phyloP scores from a whole-genome alignment of 2,797 vertebrate species.

The Hapalemur alaotrensis region DNA sequence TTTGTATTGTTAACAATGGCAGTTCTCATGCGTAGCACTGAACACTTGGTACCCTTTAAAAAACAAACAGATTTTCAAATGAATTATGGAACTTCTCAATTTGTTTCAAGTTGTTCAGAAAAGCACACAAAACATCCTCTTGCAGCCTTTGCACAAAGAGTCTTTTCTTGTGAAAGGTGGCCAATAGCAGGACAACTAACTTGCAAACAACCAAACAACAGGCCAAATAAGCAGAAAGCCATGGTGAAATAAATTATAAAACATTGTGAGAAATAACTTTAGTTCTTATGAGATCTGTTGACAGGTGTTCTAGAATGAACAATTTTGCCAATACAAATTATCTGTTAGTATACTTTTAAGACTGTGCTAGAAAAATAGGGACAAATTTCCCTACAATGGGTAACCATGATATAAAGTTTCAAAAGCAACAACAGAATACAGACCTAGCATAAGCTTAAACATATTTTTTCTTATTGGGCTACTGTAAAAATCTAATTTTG shows the following conservation, averaged over 20 bases:
- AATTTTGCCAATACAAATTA: background rate
- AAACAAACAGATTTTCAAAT: background rate
- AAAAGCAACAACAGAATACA: background rate
- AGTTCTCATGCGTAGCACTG: background rate
- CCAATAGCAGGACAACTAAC: background rate
- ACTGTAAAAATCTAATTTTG: background rate
- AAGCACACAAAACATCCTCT: background rate
- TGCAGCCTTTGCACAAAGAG: constrained; percentile 1
- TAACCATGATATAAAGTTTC: background rate
- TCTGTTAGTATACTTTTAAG: background rate
- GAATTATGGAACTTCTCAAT: background rate
- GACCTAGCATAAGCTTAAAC: background rate
- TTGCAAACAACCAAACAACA: background rate
- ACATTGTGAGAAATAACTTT: background rate
- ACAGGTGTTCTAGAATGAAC: background rate
- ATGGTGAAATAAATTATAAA: background rate
- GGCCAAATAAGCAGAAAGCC: background rate
- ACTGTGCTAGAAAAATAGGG: background rate
- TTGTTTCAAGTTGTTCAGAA: background rate
- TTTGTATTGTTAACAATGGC: background rate
- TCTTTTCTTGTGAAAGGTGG: background rate
- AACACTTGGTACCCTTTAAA: background rate
- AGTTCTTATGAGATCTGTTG: background rate
- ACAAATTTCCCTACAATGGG: background rate
- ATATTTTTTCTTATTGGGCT: background rate